Conservation (phyloP, 2,113 vertebrate genomes). For the Agelaius phoeniceus region DNA sequence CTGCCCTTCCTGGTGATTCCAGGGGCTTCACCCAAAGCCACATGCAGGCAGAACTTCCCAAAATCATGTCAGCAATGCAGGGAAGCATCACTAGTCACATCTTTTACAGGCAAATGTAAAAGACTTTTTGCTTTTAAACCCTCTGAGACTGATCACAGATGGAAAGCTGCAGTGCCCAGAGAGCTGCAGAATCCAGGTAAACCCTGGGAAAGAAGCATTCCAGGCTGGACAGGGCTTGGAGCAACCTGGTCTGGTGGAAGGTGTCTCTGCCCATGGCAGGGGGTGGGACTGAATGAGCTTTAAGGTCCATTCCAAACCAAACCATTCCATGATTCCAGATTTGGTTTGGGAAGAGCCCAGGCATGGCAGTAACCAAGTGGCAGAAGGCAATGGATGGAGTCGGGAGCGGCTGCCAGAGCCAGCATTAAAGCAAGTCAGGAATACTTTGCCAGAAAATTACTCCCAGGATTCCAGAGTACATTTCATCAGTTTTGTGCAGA, state of each 20-base stretch:
- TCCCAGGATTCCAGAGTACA: not conserved
- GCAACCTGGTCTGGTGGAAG: not conserved
- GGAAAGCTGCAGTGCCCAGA: not conserved
- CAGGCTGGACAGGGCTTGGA: not conserved
- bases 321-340: not conserved
- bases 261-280: not conserved
- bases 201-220: not conserved
- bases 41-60: not conserved
- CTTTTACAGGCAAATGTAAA: not conserved
- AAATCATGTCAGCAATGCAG: not conserved
- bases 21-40: no score
- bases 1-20: not conserved
- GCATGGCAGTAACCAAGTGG: not conserved
- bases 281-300: not conserved
- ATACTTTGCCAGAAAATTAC: not conserved
- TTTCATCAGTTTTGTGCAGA: not conserved
- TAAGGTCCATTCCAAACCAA: not conserved
- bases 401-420: fast-evolving
- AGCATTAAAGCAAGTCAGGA: not conserved
- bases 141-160: not conserved
- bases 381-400: not conserved
- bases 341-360: not conserved
- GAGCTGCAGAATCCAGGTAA: not conserved
- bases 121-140: not conserved
- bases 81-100: not conserved